phyloP scores from a whole-genome alignment of 2,888 invertebrate genomes.

The Thecophora atra region DNA sequence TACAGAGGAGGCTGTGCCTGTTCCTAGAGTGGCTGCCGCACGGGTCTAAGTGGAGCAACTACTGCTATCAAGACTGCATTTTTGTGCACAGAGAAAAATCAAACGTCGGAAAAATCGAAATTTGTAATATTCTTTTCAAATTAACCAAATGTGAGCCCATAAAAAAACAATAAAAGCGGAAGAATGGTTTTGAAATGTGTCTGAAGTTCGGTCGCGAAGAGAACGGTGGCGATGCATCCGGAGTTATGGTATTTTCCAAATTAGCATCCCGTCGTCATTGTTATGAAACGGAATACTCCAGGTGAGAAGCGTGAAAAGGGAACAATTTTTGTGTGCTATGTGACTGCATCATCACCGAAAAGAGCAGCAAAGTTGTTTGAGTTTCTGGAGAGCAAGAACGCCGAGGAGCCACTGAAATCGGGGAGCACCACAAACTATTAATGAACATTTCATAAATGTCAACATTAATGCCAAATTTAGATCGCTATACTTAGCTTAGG shows the following conservation, averaged over 20 bases:
- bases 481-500: not conserved
- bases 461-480: slow-evolving; percentile 5
- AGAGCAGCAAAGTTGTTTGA: not conserved
- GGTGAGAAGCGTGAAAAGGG: not conserved
- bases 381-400: not conserved
- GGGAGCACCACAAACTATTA: not conserved
- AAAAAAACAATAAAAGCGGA: not conserved
- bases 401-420: not conserved
- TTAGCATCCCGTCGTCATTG: not conserved
- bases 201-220: not conserved
- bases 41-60: slow-evolving; percentile 23
- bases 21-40: slow-evolving; percentile 7
- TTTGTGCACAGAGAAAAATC: slow-evolving; percentile 20
- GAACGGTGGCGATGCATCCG: not conserved
- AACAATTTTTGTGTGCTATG: not conserved
- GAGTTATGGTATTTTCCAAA: slow-evolving; percentile 4
- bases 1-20: slow-evolving; percentile 13
- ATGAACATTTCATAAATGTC: slow-evolving; percentile 13
- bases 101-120: slow-evolving; percentile 10
- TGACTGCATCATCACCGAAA: not conserved
- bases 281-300: not conserved
- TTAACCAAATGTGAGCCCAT: not conserved
- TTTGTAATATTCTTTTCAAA: not conserved
- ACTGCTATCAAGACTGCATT: slow-evolving; percentile 6
- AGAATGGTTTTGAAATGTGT: not conserved